These are phyloP conservation scores for Trichonephila clavata DNA, from an alignment of 1,140 invertebrate species.

Conservation along the genomic window DNA sequence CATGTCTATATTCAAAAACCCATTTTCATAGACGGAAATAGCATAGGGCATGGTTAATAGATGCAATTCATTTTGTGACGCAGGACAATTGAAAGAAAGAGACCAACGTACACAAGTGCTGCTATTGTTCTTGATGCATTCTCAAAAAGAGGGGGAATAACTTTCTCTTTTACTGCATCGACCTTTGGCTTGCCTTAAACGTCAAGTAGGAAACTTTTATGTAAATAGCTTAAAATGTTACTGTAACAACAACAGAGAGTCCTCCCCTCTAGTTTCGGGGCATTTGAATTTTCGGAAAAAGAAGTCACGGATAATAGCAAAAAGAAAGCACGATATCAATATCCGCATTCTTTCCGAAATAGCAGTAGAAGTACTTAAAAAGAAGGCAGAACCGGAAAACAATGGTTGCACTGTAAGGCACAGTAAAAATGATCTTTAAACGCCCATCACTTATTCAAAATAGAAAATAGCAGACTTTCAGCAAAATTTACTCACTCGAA, in stretches of 20 bases:
- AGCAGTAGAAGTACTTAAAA: not conserved
- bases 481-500: not conserved
- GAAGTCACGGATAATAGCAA: constrained; percentile 26
- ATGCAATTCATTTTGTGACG: constrained; percentile 27
- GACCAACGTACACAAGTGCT: not conserved
- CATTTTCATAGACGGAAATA: constrained; percentile 35
- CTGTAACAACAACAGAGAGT: not conserved
- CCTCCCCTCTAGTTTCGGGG: not conserved
- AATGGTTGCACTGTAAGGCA: constrained; percentile 2
- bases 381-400: constrained; percentile 21
- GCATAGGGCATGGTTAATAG: constrained; percentile 10
- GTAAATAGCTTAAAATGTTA: constrained; percentile 38
- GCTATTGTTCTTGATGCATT: constrained; percentile 9
- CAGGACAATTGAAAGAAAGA: not conserved
- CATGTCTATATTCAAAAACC: constrained; percentile 27
- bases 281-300: constrained; percentile 33
- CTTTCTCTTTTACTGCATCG: not conserved
- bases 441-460: constrained; percentile 25
- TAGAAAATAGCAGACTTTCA: not conserved
- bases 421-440: not conserved
- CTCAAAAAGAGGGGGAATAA: not conserved
- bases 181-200: constrained; percentile 26
- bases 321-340: constrained; percentile 19
- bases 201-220: constrained; percentile 11
- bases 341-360: constrained; percentile 41